phyloP scores from a whole-genome alignment of 2,888 invertebrate genomes.

The Hybos culiciformis region DNA sequence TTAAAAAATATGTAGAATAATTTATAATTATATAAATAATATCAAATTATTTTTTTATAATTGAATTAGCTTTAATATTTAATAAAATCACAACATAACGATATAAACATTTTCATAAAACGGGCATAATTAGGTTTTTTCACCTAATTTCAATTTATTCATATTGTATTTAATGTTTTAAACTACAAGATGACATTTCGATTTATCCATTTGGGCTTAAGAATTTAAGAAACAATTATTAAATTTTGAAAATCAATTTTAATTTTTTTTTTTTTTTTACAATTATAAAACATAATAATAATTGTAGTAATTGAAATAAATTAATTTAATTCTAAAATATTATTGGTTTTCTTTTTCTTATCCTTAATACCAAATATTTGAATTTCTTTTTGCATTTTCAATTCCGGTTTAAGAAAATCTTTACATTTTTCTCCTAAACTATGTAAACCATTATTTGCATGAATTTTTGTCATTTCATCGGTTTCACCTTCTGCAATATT shows the following conservation, averaged over 20 bases:
- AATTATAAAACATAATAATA: too few species aligned
- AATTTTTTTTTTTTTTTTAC: not conserved
- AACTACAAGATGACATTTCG: too few species aligned
- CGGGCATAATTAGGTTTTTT: too few species aligned
- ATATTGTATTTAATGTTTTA: too few species aligned
- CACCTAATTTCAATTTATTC: too few species aligned
- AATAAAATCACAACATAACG: too few species aligned
- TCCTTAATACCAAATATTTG: conserved; percentile 28
- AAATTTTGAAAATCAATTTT: not conserved
- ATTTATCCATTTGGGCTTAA: too few species aligned
- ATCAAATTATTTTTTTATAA: too few species aligned
- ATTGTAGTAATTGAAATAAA: not conserved
- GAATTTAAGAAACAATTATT: not conserved
- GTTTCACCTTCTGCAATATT: conserved; percentile 22
- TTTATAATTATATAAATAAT: too few species aligned
- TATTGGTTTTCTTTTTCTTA: conserved; percentile 14
- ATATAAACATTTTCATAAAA: too few species aligned
- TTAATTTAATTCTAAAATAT: conserved; percentile 26
- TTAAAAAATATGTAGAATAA: too few species aligned
- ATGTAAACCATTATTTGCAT: conserved; percentile 30
- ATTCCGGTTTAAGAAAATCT: conserved; percentile 20
- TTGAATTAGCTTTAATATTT: too few species aligned
- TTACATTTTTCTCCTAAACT: conserved; percentile 27
- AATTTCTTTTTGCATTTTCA: conserved; percentile 26
- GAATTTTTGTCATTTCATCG: conserved; percentile 28